Base-by-base conservation (phyloP, 2,113 vertebrate species). In the Hippopotamus amphibius region DNA sequence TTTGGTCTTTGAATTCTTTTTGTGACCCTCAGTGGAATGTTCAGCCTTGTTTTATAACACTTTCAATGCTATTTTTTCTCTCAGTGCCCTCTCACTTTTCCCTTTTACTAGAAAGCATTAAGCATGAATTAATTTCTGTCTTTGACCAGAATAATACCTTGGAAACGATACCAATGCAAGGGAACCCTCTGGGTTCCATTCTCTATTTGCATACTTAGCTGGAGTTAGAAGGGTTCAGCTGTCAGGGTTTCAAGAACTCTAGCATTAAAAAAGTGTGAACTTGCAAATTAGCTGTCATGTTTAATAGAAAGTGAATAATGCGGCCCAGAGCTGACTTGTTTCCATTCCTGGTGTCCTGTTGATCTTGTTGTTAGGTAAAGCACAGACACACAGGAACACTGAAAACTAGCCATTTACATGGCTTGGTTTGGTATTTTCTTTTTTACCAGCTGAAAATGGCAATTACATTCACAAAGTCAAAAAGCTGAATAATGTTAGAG, bases 241-340 rank as follows among this genome's bases (percentile, higher is more conserved):
- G 80, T 41, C 17, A 87, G 74, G 71, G 28, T 92, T 97, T 90
- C 88, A 88, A 79, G 97, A 96, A 79, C 33, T 91, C 65, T 1
- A 88, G 79, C 65, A 95, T 95, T 85, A 91, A 55, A 92, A 9
- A 92, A 53, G 92, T 91, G 79, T 87, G 48, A 94, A 59, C 26
- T 96, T 98, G 97, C 93, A 98, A 97, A 98, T 98, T 90, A 98
- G 97, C 88, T 97, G 97, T 97, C 96, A 98, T 88, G 66, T 77
- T 97, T 87, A 97, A 97, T 53, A 96, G 93, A 94, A 98, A 95
- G 61, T 90, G 72, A 93, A 91, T 61, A 92, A 93, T 30, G 91
- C 92, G 68, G 79, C 59, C 68, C 15, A 82, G 81, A 95, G 53
- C 63, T 79, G 89, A 76, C 88, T 88, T 91, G 63, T 28, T 93